A percentile compares a stretch with the other conserved stretches of the same genome.
Evolutionary conservation across 1,140 invertebrate genomes (phyloP).

Genomic region (Stenopsyche tienmushanensis): DNA sequence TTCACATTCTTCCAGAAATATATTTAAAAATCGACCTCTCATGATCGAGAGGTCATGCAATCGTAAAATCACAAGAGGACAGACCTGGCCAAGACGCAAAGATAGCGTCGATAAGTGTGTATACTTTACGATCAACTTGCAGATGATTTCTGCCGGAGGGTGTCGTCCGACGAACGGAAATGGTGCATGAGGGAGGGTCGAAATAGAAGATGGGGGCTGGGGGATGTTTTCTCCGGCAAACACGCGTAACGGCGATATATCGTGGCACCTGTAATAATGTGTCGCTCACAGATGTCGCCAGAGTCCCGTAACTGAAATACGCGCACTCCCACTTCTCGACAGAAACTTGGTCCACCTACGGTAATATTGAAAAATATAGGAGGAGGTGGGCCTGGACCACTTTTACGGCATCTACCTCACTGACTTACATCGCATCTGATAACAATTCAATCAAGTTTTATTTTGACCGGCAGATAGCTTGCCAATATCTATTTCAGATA

Average conservation of each 20-base stretch:
- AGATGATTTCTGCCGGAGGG: constrained; percentile 18
- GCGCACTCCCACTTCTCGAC: background rate
- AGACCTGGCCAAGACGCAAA: background rate
- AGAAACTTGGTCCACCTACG: background rate
- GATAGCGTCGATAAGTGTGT: background rate
- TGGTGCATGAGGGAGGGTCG: background rate
- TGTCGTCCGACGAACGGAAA: background rate
- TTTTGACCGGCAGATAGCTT: background rate
- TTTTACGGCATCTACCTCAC: background rate
- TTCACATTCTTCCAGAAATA: no score
- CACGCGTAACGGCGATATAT: constrained; percentile 40
- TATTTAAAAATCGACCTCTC: no score
- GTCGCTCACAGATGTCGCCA: constrained; percentile 40
- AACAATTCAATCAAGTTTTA: background rate
- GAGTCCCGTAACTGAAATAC: constrained; percentile 16
- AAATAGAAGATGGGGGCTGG: background rate
- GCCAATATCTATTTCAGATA: background rate
- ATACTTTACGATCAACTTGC: constrained; percentile 14
- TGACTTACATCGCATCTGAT: background rate
- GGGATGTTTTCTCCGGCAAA: constrained; percentile 18
- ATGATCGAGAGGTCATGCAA: no score
- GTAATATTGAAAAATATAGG: constrained; percentile 1
- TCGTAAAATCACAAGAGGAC: background rate
- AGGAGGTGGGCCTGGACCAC: background rate
- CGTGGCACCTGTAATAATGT: constrained; percentile 41